Evolutionary conservation across 2,113 vertebrate species (phyloP).

Genomic region (Sphyrna mokarran): DNA sequence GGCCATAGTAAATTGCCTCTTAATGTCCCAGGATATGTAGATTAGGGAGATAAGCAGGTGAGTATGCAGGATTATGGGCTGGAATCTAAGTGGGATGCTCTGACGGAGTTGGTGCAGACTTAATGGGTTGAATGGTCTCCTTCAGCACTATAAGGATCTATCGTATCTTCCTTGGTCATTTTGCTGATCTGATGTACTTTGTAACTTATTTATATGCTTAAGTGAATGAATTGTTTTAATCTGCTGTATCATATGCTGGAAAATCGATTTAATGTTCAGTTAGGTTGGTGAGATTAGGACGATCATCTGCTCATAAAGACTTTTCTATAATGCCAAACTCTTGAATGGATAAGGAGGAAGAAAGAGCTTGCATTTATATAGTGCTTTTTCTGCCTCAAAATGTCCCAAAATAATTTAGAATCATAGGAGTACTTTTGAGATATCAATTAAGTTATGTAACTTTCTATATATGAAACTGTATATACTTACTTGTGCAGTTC

Average conservation of each 20-base stretch:
- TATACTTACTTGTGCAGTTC: background rate
- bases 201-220: background rate
- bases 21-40: no score
- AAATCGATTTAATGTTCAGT: slow-evolving; percentile 1
- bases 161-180: background rate
- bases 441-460: background rate
- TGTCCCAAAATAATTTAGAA: background rate
- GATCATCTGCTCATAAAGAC: background rate
- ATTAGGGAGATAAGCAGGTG: no score
- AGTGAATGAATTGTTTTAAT: background rate
- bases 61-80: no score
- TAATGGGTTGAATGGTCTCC: no score
- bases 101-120: no score
- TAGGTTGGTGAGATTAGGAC: background rate
- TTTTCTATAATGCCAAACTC: background rate
- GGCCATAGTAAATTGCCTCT: no score
- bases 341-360: background rate
- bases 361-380: background rate
- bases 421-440: background rate
- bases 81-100: no score
- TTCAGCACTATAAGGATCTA: no score
- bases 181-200: background rate
- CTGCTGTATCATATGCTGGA: background rate
- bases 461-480: background rate
- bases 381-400: background rate